Evolutionary conservation across 2,113 vertebrate species (phyloP).

Genomic region (Puffinus mauretanicus): DNA sequence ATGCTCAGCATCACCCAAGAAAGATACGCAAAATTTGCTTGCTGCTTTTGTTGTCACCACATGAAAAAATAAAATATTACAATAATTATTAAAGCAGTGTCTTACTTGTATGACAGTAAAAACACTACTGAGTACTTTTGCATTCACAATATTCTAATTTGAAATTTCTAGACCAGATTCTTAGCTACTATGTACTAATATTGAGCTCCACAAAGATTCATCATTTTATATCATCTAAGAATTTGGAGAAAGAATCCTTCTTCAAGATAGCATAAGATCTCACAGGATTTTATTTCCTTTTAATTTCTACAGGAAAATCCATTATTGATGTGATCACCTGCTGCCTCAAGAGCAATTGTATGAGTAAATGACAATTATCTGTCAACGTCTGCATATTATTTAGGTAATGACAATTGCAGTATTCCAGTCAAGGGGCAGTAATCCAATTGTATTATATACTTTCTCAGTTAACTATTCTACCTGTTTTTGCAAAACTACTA

Average conservation of each 20-base stretch:
- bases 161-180: constrained; percentile 52
- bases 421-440: neutral
- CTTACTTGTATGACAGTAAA: neutral
- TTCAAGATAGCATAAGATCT: neutral
- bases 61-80: neutral
- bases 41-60: neutral
- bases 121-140: neutral
- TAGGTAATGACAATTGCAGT: constrained; percentile 42
- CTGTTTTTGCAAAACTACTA: neutral
- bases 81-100: neutral
- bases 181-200: neutral
- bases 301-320: neutral
- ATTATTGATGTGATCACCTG: constrained; percentile 68
- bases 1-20: neutral
- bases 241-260: neutral
- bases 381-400: constrained; percentile 70
- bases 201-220: neutral
- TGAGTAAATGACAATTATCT: constrained; percentile 73
- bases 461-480: neutral
- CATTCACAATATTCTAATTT: constrained; percentile 45
- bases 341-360: constrained; percentile 47
- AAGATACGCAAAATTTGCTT: neutral
- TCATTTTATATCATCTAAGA: neutral
- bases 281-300: constrained; percentile 63
- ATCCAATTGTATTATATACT: neutral